Evolutionary conservation across 2,113 vertebrate species (phyloP).

Genomic region (Scomber scombrus): DNA sequence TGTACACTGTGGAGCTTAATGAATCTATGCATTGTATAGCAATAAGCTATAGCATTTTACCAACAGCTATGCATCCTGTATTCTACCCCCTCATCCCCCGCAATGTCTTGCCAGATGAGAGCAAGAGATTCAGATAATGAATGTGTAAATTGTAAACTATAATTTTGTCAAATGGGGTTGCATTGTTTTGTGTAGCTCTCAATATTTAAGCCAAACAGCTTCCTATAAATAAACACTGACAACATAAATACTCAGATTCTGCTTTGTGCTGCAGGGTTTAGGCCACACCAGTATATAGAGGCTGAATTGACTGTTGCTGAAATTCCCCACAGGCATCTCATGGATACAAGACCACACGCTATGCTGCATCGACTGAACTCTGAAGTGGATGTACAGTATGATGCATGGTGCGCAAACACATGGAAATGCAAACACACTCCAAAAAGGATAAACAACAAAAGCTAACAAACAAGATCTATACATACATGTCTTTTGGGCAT

Average conservation of each 20-base stretch:
- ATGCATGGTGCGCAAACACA: not conserved
- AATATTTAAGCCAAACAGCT: slow-evolving; percentile 22
- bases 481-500: not conserved
- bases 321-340: slow-evolving; percentile 48
- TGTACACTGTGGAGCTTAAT: not conserved
- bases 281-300: slow-evolving; percentile 55
- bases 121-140: too few species aligned
- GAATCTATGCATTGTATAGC: not conserved
- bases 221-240: slow-evolving; percentile 40
- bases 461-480: slow-evolving; percentile 14
- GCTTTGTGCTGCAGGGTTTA: slow-evolving; percentile 35
- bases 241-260: slow-evolving; percentile 10
- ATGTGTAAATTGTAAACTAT: not conserved
- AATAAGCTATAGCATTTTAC: not conserved
- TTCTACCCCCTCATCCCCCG: not conserved
- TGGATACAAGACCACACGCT: slow-evolving; percentile 46
- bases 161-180: slow-evolving; percentile 5
- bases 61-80: not conserved
- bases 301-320: slow-evolving; percentile 47
- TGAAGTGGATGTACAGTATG: slow-evolving; percentile 6
- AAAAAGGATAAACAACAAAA: slow-evolving; percentile 35
- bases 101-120: too few species aligned
- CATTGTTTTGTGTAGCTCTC: slow-evolving; percentile 5
- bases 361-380: slow-evolving; percentile 41
- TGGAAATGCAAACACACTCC: slow-evolving; percentile 17